phyloP scores from a whole-genome alignment of 1,140 invertebrate genomes.

The Lepidurus arcticus region DNA sequence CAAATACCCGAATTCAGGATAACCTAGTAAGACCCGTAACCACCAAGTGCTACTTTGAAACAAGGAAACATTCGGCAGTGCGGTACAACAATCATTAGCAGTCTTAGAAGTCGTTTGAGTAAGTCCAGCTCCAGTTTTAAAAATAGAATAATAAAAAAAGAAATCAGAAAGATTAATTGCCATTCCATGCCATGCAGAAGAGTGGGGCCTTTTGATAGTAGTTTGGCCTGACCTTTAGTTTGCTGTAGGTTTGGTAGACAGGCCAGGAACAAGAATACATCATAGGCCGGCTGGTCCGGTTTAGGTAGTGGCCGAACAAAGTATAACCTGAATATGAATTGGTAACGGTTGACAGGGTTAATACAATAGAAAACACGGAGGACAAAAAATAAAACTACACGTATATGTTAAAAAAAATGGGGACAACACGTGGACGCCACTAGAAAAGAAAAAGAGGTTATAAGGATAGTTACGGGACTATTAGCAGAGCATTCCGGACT shows the following conservation, averaged over 20 bases:
- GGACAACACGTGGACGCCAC: not conserved
- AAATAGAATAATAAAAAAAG: not conserved
- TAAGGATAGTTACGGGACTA: not conserved
- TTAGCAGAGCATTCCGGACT: not conserved
- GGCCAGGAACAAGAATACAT: constrained; percentile 97
- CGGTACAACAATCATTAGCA: not conserved
- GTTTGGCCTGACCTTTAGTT: not conserved
- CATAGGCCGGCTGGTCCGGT: constrained; percentile 83
- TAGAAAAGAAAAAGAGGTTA: constrained; percentile 16
- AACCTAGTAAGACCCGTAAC: constrained; percentile 49
- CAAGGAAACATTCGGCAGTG: not conserved
- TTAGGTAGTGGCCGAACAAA: constrained; percentile 79
- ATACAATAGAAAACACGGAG: not conserved
- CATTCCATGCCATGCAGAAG: no score
- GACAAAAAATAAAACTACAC: not conserved
- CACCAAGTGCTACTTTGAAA: not conserved
- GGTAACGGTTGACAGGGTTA: not conserved
- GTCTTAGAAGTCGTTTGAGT: not conserved
- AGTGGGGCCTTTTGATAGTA: no score
- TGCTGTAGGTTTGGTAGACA: constrained; percentile 65
- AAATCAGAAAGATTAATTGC: not conserved
- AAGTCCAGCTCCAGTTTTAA: not conserved
- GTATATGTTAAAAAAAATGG: not conserved
- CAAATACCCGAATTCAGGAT: constrained; percentile 62
- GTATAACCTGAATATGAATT: constrained; percentile 65